A percentile compares a stretch with the other conserved stretches of the same genome.
Evolutionary conservation across 2,113 vertebrate species (phyloP).

Genomic region (Haemorhous mexicanus): DNA sequence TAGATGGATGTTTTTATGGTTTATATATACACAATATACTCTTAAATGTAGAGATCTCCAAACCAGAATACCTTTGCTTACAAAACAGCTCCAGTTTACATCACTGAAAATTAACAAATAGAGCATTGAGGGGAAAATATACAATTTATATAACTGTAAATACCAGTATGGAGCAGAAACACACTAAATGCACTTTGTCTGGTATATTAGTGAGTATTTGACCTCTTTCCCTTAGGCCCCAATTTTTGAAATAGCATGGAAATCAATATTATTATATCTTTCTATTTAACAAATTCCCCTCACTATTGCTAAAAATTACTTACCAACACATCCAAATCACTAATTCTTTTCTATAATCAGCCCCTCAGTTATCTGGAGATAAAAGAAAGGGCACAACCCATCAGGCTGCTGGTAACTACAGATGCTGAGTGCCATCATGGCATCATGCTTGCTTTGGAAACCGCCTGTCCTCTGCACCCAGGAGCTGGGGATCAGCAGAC

Average conservation of each 20-base stretch:
- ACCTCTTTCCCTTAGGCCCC: not conserved
- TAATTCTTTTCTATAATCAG: not conserved
- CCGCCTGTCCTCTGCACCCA: not conserved
- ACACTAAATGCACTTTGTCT: not conserved
- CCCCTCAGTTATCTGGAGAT: not conserved
- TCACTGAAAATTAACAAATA: not conserved
- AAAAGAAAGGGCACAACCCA: not conserved
- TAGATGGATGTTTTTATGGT: not conserved
- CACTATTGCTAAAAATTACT: not conserved
- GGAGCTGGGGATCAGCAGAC: not conserved
- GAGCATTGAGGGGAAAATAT: not conserved
- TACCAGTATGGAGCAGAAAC: not conserved
- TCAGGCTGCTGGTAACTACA: not conserved
- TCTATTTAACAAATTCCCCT: not conserved
- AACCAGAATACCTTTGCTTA: not conserved
- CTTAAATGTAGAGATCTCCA: not conserved
- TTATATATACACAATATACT: not conserved
- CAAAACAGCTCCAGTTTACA: not conserved
- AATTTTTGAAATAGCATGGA: not conserved
- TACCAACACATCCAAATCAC: not conserved
- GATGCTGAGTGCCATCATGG: not conserved
- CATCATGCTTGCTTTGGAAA: not conserved
- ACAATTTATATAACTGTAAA: not conserved
- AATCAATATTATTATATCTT: not conserved
- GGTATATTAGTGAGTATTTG: not conserved